Base-by-base conservation (phyloP, 1,140 invertebrate genomes). In the Zaprionus vittiger region DNA sequence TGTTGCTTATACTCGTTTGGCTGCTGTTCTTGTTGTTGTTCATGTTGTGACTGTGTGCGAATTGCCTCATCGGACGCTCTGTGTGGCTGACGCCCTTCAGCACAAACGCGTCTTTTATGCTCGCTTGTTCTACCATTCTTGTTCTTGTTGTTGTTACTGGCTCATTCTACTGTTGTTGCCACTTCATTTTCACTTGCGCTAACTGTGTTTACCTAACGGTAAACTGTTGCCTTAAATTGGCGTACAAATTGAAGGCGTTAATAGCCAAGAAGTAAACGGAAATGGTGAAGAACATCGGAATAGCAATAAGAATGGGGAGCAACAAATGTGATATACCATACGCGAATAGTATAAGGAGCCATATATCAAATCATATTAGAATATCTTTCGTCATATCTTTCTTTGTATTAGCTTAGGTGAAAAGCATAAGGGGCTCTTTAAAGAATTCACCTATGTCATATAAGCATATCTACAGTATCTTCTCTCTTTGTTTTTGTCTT, bases 201-300 rank as follows among this genome's bases (percentile, higher is more conserved):
- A 91, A 89, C 87, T 75, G 87, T 75, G 87, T 91, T 89, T 79
- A 79, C 47, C 84, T 91, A 91, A 91, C 89, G 89, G 89, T 85
- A 77, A 41, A 76, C 11, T 54, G 31, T 52, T 59, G 69, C 70
- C 77, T 79, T 77, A 91, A 90, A 91, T 91, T 91, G 89, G 90
- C 89, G 85, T 85, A 82, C 77, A 90, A 91, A 85, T 90, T 85
- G 77, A 90, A 83, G 90, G 84, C 84, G 84, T 89, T 87, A 89
- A 83, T 84, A 75, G 86, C 71, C 37, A 56, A 81, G 20, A 5
- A 57, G 54, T 68, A 79, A 91, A 75, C 87, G 87, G 87, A 91
- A 89, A 89, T 86, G 63, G 67, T 79, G 64, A 77, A 66, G 69
- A 80, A 62, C 80, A 76, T 81, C 52, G 28, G 73, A 44, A 72